Percentiles rank a stretch among this genome's conserved stretches.
Evolutionary conservation across 2,113 vertebrate genomes (phyloP).

Genomic region (Artemisiospiza belli): DNA sequence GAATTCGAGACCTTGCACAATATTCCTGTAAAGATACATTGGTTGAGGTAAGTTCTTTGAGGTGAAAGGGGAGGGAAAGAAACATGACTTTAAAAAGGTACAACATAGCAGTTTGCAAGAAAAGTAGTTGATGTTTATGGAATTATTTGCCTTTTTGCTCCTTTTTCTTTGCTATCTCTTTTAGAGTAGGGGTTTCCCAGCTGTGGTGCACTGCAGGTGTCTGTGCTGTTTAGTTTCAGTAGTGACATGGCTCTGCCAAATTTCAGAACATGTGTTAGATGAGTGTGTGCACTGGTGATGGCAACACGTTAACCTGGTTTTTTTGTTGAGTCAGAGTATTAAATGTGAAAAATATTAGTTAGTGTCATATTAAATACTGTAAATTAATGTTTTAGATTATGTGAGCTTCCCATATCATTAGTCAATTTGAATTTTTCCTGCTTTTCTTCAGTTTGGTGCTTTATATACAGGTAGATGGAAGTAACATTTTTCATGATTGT

Average conservation of each 20-base stretch:
- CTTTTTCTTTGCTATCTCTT: not conserved
- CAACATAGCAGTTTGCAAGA: not conserved
- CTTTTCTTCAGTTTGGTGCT: not conserved
- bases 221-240: not conserved
- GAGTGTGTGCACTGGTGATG: not conserved
- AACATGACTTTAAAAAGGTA: not conserved
- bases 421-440: not conserved
- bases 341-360: not conserved
- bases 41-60: conserved; percentile 85
- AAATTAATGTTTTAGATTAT: not conserved
- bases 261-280: not conserved
- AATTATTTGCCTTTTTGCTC: not conserved
- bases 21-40: conserved; percentile 92
- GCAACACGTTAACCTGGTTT: not conserved
- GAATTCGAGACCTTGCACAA: conserved; percentile 92
- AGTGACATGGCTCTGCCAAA: not conserved
- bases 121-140: not conserved
- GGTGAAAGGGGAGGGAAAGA: not conserved
- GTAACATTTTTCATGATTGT: not conserved
- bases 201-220: not conserved
- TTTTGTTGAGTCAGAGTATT: not conserved
- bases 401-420: not conserved
- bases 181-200: not conserved
- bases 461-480: not conserved
- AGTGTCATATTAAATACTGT: not conserved